Percentiles rank a stretch among this genome's conserved stretches.
These are phyloP conservation scores for Tympanoctomys barrerae DNA, from an alignment of 2,797 vertebrate species.

Conservation along the genomic window DNA sequence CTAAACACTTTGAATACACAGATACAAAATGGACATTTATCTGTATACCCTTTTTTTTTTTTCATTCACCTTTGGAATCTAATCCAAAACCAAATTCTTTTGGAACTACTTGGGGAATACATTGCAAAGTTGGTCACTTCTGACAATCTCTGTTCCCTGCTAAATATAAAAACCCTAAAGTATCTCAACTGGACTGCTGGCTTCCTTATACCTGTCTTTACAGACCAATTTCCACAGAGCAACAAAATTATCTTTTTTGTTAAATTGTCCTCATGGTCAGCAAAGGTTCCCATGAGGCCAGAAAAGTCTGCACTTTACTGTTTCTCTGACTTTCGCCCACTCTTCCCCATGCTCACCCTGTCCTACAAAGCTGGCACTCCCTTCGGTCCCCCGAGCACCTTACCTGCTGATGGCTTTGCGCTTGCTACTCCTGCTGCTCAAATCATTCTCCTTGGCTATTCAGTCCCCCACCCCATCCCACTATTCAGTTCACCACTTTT, in stretches of 20 bases:
- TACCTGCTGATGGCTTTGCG: not conserved
- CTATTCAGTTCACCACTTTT: not conserved
- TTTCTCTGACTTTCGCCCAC: not conserved
- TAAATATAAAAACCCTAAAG: not conserved
- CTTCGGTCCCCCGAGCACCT: not conserved
- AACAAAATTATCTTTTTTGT: not conserved
- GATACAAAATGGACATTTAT: too few species aligned
- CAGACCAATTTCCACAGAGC: not conserved
- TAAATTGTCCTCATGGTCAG: not conserved
- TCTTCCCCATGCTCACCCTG: not conserved
- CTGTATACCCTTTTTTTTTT: too few species aligned
- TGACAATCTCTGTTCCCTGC: not conserved
- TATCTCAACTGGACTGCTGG: not conserved
- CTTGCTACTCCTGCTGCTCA: not conserved
- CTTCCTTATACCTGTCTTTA: not conserved
- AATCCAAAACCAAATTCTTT: not conserved
- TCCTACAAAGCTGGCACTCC: rapidly evolving
- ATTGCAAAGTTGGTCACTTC: not conserved
- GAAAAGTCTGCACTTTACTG: not conserved
- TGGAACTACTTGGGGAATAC: not conserved
- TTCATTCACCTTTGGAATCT: not conserved
- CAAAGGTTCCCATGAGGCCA: not conserved
- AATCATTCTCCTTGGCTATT: rapidly evolving
- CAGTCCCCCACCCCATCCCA: not conserved
- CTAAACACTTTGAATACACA: too few species aligned